phyloP scores from a whole-genome alignment of 2,113 vertebrate genomes.

The Vireo altiloquus region DNA sequence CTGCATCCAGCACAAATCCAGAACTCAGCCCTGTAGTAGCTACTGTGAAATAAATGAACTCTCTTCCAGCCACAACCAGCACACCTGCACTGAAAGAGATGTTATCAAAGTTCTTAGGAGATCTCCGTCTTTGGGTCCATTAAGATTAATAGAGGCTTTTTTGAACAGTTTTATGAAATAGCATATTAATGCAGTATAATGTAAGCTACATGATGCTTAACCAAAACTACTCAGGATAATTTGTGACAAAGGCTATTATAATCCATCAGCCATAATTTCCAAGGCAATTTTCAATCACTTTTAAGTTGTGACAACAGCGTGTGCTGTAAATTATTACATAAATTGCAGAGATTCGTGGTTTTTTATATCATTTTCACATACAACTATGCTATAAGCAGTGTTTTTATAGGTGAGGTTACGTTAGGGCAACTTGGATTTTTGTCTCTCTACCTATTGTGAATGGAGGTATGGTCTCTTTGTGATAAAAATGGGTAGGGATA shows the following conservation, averaged over 20 bases:
- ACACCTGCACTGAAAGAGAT: neutral
- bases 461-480: neutral
- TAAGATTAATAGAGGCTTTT: neutral
- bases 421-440: neutral
- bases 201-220: neutral
- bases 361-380: neutral
- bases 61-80: neutral
- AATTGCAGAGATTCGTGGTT: neutral
- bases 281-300: neutral
- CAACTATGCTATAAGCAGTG: neutral
- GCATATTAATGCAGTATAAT: neutral
- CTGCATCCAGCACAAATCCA: neutral
- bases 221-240: neutral
- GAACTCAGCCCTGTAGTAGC: accelerated
- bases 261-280: neutral
- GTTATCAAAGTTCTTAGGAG: neutral
- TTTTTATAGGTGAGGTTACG: neutral
- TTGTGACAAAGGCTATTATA: neutral
- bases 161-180: neutral
- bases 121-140: neutral
- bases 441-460: neutral
- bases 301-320: neutral
- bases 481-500: slow-evolving; percentile 15
- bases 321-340: neutral
- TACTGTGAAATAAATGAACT: neutral